Percentiles rank a stretch among this genome's conserved stretches.
Conservation (phyloP, 2,888 invertebrate species). For the Candidula unifasciata region DNA sequence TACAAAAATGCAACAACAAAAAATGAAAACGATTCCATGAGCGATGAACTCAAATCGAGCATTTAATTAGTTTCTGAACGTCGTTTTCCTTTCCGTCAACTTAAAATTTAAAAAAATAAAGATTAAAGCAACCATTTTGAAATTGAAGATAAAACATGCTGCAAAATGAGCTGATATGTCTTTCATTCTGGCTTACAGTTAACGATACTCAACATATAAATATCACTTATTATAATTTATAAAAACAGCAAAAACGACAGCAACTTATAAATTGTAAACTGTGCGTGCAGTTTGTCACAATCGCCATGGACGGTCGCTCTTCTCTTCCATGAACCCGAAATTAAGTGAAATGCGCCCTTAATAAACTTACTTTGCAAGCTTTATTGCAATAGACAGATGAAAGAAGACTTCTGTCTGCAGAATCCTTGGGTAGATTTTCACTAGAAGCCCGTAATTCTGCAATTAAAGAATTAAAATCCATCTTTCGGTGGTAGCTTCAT, state of each 20-base stretch:
- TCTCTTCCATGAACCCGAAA: background rate
- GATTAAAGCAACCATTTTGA: too few relatives aligned
- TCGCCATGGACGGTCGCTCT: constrained; percentile 42
- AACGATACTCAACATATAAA: too few relatives aligned
- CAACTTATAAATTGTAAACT: background rate
- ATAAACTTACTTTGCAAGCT: constrained; percentile 48
- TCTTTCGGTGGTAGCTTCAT: constrained; percentile 23
- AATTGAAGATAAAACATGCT: too few relatives aligned
- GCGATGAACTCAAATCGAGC: too few relatives aligned
- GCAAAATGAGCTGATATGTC: too few relatives aligned
- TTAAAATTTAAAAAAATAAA: too few relatives aligned
- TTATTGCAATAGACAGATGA: constrained; percentile 49
- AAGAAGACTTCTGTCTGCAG: constrained; percentile 44
- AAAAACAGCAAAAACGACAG: background rate
- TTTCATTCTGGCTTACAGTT: too few relatives aligned
- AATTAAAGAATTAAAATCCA: constrained; percentile 50
- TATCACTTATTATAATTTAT: background rate
- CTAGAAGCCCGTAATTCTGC: constrained; percentile 42
- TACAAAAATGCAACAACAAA: too few relatives aligned
- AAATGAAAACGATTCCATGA: too few relatives aligned
- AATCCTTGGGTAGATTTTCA: constrained; percentile 38
- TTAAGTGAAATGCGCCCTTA: background rate
- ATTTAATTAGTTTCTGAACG: too few relatives aligned
- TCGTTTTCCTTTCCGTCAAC: too few relatives aligned
- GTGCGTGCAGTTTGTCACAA: constrained; percentile 47